Percentiles rank a stretch among this genome's conserved stretches.
Conservation (phyloP, 2,113 vertebrate species). For the Barbus barbus region DNA sequence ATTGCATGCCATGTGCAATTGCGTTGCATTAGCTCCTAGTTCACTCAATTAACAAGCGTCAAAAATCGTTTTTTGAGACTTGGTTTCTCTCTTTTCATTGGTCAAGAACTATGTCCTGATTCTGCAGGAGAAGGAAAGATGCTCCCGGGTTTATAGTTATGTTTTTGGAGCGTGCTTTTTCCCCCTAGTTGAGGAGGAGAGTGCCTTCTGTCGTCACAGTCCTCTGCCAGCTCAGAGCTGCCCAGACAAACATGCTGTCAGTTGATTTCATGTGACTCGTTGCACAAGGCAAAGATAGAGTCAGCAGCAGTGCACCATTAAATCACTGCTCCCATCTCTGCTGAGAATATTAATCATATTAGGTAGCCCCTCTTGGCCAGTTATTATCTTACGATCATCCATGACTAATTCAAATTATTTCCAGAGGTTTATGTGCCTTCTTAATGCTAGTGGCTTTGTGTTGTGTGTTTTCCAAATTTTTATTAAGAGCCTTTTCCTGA, state of each 20-base stretch:
- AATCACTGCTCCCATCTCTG: constrained; percentile 8
- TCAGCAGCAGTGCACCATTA: constrained; percentile 5
- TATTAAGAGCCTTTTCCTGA: not conserved
- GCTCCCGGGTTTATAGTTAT: constrained; percentile 8
- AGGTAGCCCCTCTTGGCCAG: constrained; percentile 4
- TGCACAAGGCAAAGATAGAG: constrained; percentile 4
- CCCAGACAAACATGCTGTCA: constrained; percentile 25
- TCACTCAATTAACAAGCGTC: not conserved
- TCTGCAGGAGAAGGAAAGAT: constrained; percentile 31
- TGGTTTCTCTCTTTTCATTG: not conserved
- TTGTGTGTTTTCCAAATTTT: not conserved
- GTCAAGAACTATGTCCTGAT: constrained; percentile 30
- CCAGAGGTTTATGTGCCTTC: constrained; percentile 7
- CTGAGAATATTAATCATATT: constrained; percentile 13
- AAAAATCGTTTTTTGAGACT: not conserved
- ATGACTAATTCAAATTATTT: constrained; percentile 26
- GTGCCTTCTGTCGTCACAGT: constrained; percentile 19
- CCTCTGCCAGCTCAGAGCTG: constrained; percentile 23
- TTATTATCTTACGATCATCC: constrained; percentile 10
- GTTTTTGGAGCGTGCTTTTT: constrained; percentile 32
- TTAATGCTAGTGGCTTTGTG: not conserved
- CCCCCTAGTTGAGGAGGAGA: constrained; percentile 4
- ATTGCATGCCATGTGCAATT: not conserved
- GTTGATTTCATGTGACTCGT: constrained; percentile 30
- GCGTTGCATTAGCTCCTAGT: not conserved